A percentile compares a stretch with the other conserved stretches of the same genome.
Conservation (phyloP, 1,140 invertebrate genomes). For the Chionoecetes opilio region DNA sequence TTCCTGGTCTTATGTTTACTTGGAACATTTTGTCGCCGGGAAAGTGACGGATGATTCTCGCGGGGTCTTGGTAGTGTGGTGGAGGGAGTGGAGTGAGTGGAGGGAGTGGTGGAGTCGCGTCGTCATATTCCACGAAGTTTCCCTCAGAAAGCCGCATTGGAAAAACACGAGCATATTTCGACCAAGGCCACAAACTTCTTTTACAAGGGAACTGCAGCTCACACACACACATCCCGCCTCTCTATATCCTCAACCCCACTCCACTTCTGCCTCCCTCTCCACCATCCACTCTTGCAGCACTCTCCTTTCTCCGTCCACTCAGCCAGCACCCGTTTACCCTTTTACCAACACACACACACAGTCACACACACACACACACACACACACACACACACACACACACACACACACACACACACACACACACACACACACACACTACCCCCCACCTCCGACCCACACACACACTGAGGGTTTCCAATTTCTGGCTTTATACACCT, state of each 20-base stretch:
- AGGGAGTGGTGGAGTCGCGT: background rate
- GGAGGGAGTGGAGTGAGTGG: background rate
- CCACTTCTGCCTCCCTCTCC: no score
- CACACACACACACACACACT: no score
- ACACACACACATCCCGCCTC: background rate
- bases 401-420: no score
- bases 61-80: background rate
- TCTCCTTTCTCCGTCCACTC: background rate
- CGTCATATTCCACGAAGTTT: background rate
- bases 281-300: background rate
- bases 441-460: background rate
- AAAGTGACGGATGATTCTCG: background rate
- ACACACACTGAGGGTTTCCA: background rate
- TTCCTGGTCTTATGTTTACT: background rate
- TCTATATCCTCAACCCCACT: no score
- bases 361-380: background rate
- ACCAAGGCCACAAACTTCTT: background rate
- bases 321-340: background rate
- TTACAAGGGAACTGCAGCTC: background rate
- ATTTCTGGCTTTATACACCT: background rate
- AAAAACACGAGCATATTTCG: conserved; percentile 4
- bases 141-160: background rate
- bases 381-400: background rate
- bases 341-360: background rate
- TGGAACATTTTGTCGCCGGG: background rate